These are phyloP conservation scores for Tachysurus vachellii DNA, from an alignment of 2,113 vertebrate species.

Conservation along the genomic window DNA sequence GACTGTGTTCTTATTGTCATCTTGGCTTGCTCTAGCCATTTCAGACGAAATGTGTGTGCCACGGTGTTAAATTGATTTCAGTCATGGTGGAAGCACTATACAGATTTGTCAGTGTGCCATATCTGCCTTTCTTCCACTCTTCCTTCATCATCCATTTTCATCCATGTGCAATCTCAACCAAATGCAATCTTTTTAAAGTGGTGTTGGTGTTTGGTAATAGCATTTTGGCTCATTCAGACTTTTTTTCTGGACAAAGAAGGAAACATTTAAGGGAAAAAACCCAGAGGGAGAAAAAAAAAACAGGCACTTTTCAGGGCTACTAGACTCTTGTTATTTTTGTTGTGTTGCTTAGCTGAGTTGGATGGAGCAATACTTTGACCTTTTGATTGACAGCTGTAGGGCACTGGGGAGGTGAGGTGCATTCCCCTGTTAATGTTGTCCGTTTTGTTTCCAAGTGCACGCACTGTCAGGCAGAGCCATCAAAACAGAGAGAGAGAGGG, in stretches of 20 bases:
- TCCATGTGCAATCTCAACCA: not conserved
- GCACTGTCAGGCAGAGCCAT: constrained; percentile 48
- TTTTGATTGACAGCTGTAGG: constrained; percentile 65
- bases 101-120: not conserved
- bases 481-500: constrained; percentile 49
- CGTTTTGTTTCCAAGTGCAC: constrained; percentile 62
- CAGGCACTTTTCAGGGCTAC: not conserved
- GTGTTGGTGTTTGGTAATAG: not conserved
- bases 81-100: not conserved
- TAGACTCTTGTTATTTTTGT: constrained; percentile 59
- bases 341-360: constrained; percentile 55
- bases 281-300: not conserved
- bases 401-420: constrained; percentile 35
- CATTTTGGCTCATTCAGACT: not conserved
- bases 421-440: constrained; percentile 61
- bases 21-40: not conserved
- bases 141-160: not conserved
- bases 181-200: constrained; percentile 1
- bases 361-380: constrained; percentile 57
- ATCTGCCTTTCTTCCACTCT: not conserved
- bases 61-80: constrained; percentile 31
- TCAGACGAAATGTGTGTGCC: not conserved
- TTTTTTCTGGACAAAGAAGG: not conserved
- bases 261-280: not conserved
- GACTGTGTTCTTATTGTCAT: constrained; percentile 18